Evolutionary conservation across 2,113 vertebrate species (phyloP).

Genomic region (Penelope pileata): DNA sequence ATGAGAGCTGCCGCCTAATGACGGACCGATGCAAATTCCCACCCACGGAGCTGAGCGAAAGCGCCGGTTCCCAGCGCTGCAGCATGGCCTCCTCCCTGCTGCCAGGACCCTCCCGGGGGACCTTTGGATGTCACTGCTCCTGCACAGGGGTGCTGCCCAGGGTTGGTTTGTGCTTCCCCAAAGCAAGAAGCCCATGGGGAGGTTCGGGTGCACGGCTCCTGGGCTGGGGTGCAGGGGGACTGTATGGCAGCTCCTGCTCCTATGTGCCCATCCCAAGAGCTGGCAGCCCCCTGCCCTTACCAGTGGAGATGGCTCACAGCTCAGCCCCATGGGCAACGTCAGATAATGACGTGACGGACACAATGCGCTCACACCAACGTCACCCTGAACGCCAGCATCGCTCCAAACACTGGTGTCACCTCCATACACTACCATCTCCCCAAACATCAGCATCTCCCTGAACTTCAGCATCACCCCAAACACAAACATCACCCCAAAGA

Average conservation of each 20-base stretch:
- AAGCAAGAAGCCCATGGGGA: fast-evolving
- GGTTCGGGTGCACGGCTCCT: fast-evolving
- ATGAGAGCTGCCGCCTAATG: not conserved
- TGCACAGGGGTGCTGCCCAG: fast-evolving
- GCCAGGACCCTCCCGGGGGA: not conserved
- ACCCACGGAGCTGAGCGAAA: not conserved
- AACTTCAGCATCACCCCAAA: too few species aligned
- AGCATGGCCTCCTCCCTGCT: not conserved
- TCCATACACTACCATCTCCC: not conserved
- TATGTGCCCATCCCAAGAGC: fast-evolving
- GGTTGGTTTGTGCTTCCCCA: not conserved
- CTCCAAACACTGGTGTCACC: fast-evolving
- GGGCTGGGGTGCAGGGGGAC: not conserved
- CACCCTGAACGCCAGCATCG: not conserved
- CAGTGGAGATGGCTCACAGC: fast-evolving
- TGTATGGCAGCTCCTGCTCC: not conserved
- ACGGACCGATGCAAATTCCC: not conserved
- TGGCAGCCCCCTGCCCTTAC: not conserved
- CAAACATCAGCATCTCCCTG: not conserved
- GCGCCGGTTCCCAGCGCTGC: not conserved
- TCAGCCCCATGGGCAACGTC: fast-evolving
- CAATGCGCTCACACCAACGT: not conserved
- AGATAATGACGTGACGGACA: fast-evolving
- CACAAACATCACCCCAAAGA: too few species aligned
- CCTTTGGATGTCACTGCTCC: not conserved